phyloP scores from a whole-genome alignment of 2,113 vertebrate species.

The Poecile atricapillus region DNA sequence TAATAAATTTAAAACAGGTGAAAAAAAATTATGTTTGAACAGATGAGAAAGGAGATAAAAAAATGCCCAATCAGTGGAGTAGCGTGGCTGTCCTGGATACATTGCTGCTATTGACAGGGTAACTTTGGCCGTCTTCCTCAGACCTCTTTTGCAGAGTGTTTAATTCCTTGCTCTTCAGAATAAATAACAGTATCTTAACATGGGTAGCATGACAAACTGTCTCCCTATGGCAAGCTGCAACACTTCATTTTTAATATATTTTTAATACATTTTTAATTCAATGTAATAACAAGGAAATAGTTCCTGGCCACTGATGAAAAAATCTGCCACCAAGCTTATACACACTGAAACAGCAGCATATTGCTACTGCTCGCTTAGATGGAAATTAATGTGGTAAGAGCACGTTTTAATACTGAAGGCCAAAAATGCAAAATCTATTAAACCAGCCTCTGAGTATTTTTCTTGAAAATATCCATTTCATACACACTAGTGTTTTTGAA shows the following conservation, averaged over 20 bases:
- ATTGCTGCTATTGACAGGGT: not conserved
- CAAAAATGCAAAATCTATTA: not conserved
- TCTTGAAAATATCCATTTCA: not conserved
- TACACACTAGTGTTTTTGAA: not conserved
- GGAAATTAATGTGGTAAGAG: not conserved
- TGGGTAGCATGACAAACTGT: not conserved
- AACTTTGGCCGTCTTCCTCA: not conserved
- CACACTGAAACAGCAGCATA: not conserved
- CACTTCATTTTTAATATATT: not conserved
- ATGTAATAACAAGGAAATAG: not conserved
- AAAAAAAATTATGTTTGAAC: not conserved
- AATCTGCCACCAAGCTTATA: not conserved
- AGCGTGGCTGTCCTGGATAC: rapidly evolving
- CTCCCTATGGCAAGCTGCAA: not conserved
- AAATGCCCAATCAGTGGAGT: not conserved
- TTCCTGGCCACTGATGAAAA: not conserved
- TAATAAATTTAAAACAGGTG: not conserved
- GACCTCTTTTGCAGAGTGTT: not conserved
- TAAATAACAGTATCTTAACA: not conserved
- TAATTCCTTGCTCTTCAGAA: not conserved
- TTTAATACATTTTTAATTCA: not conserved
- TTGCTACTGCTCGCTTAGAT: not conserved
- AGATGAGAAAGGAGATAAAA: not conserved
- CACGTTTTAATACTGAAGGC: not conserved
- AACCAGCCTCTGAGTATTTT: not conserved